Conservation (phyloP, 53 echinoderm and acorn worm species). For the Stichopus horrens region DNA sequence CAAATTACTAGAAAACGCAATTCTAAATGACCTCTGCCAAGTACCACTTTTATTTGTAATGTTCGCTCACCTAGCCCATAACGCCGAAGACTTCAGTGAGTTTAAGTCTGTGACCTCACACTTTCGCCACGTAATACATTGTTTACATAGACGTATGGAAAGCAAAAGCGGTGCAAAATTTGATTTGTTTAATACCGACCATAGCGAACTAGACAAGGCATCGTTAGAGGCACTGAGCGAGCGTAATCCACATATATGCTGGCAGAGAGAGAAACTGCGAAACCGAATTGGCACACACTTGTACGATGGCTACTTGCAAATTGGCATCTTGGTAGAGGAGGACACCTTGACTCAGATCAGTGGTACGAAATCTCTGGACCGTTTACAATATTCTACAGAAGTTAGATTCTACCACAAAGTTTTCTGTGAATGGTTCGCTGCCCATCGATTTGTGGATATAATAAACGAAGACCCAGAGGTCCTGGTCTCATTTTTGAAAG, state of each 20-base stretch:
- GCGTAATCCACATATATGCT: neutral
- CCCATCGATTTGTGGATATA: neutral
- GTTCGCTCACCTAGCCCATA: conserved; percentile 19
- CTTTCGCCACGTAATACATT: neutral
- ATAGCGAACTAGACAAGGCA: neutral
- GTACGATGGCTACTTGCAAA: neutral
- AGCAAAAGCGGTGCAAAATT: neutral
- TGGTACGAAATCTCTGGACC: neutral
- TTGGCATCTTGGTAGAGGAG: conserved; percentile 14
- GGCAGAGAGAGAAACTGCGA: neutral
- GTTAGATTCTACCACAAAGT: conserved; percentile 36
- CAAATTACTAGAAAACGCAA: neutral
- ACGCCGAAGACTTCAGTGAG: neutral
- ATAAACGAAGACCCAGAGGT: neutral
- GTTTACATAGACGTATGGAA: conserved; percentile 18
- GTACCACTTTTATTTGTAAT: conserved; percentile 35
- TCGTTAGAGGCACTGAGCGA: neutral
- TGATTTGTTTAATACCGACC: neutral
- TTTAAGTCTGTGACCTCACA: conserved; percentile 19
- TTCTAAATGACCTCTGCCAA: conserved; percentile 10
- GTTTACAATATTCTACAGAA: neutral
- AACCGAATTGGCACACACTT: neutral
- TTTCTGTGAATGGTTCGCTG: conserved; percentile 42
- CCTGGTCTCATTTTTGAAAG: neutral
- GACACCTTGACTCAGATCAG: neutral